These are phyloP conservation scores for Carollia perspicillata DNA, from an alignment of 2,113 vertebrate species.

Conservation along the genomic window DNA sequence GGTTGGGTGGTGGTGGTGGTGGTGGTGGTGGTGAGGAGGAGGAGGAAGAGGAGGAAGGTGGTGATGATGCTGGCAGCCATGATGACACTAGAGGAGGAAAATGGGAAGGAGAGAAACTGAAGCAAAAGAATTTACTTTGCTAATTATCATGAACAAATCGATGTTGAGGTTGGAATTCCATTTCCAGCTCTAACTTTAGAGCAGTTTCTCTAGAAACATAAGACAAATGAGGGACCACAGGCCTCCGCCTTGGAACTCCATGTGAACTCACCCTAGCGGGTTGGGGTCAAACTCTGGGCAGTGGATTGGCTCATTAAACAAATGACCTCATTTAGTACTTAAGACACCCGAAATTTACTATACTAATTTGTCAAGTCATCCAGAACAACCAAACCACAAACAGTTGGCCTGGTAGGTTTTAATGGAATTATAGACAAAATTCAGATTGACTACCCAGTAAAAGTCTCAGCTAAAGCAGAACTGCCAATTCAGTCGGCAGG, in stretches of 20 bases:
- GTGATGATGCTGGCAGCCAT: neutral
- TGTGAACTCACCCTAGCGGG: conserved; percentile 52
- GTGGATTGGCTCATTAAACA: conserved; percentile 70
- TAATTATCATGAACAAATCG: neutral
- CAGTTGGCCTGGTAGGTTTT: neutral
- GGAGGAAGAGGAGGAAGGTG: neutral
- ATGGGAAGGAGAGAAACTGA: neutral
- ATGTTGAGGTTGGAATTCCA: neutral
- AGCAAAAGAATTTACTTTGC: neutral
- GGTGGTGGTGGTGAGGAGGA: neutral
- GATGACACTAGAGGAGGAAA: neutral
- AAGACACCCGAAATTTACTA: conserved; percentile 71
- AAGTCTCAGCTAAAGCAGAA: neutral
- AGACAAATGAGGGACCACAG: conserved; percentile 41
- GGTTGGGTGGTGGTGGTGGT: neutral
- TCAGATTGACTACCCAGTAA: conserved; percentile 20
- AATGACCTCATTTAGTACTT: conserved; percentile 71
- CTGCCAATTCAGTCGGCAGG: neutral
- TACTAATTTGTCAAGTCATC: conserved; percentile 71
- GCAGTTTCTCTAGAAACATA: neutral
- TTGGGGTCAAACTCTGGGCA: conserved; percentile 73
- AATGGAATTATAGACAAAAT: conserved; percentile 22
- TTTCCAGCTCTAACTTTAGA: neutral
- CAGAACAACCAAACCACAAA: conserved; percentile 51
- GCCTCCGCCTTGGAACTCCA: neutral